Evolutionary conservation across 1,140 invertebrate species (phyloP), one percentile per base, ranked within the genome.

Genomic region (Dinothrombium tinctorium): DNA sequence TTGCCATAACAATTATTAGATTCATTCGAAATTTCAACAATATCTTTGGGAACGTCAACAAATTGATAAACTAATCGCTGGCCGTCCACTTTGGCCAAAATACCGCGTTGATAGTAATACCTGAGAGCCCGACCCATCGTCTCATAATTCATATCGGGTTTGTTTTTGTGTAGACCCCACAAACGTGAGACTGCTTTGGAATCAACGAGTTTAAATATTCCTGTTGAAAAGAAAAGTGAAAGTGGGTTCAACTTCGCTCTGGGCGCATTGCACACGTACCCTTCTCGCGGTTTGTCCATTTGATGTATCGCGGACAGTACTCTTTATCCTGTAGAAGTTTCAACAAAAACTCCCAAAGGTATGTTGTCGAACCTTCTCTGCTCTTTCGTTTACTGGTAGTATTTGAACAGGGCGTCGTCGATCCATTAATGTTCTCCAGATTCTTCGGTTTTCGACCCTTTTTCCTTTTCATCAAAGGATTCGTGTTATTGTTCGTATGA

Each of bases 71-170:
- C 92, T 39, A 99, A 68, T 45, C 92, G 66, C 59, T 99, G 92
- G 4, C 92, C 92, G 63, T 98, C 90, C 20, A 99, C 92, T 66
- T 99, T 99, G 47, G 92, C 89, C 48, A 98, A 62, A 56, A 98
- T 99, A 41, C 92, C 90, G 49, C 92, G 71, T 60, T 96, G 90
- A 62, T 99, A 99, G 61, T 99, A 99, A 63, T 99, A 99, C 66
- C 89, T 76, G 40, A 99, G 64, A 24, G 92, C 90, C 42, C 92
- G 68, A 7, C 92, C 92, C 92, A 99, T 98, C 23, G 92, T 98
- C 64, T 99, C 92, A 62, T 99, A 99, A 65, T 98, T 98, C 92
- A 98, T 99, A 59, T 96, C 89, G 2, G 92, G 92, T 62, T 99
- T 99, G 63, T 98, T 98, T 64, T 98, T 99, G 67, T 98, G 90